These are phyloP conservation scores for Argentina silus DNA, from an alignment of 2,797 vertebrate species.

Conservation along the genomic window DNA sequence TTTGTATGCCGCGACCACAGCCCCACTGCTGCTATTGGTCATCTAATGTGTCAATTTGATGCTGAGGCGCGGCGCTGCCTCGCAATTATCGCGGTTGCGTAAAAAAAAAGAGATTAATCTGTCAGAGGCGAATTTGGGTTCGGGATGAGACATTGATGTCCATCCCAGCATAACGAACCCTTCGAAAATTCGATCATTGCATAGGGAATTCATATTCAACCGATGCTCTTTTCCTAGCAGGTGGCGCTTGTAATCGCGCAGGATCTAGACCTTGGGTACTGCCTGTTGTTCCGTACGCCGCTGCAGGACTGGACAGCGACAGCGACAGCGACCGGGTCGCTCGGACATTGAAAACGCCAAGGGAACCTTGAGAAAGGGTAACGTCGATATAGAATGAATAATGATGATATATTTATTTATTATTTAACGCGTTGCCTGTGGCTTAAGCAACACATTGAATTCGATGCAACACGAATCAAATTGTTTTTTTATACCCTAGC, in stretches of 20 bases:
- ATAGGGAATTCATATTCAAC: conserved; percentile 25
- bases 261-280: conserved; percentile 48
- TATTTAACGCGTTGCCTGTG: not conserved
- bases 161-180: conserved; percentile 32
- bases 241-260: conserved; percentile 49
- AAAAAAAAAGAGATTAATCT: conserved; percentile 68
- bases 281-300: conserved; percentile 59
- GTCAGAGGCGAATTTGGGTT: conserved; percentile 67
- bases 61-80: conserved; percentile 58
- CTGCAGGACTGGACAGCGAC: conserved; percentile 80
- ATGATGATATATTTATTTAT: conserved; percentile 1
- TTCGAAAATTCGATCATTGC: conserved; percentile 25
- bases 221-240: conserved; percentile 53
- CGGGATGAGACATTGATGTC: conserved; percentile 63
- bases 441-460: not conserved
- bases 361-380: conserved; percentile 65
- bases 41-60: conserved; percentile 42
- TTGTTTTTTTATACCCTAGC: not conserved
- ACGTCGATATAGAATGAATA: conserved; percentile 6
- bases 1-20: conserved; percentile 5
- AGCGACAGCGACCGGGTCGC: conserved; percentile 71
- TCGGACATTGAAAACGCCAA: conserved; percentile 47
- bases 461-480: not conserved
- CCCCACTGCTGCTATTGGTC: conserved; percentile 53
- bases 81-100: conserved; percentile 66